Base-by-base conservation (phyloP, 2,797 vertebrate genomes). In the Sebastes diaconus region DNA sequence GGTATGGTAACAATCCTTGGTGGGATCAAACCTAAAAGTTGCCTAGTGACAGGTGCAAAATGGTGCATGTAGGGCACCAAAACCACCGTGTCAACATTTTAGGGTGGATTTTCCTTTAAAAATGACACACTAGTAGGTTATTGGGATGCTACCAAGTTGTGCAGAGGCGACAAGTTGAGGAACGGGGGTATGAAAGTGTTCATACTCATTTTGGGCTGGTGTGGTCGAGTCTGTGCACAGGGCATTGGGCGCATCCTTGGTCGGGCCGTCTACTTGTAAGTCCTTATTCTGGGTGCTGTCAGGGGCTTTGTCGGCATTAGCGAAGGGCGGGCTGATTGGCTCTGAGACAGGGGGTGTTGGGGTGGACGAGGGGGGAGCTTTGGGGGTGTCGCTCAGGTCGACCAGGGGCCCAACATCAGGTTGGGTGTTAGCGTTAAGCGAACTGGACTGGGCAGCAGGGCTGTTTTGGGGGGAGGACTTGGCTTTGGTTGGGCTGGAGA, bases 191-290 rank as follows among this genome's bases (percentile, higher is more conserved):
- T 68, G 92, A 93, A 95, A 93, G 91, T 90, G 94, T 95, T 96
- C 98, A 97, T 99, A 99, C 98, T 99, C 97, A 97, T 96, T 96
- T 94, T 96, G 96, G 89, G 95, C 94, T 77, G 97, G 93, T 70
- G 96, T 94, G 88, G 96, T 94, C 89, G 95, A 91, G 93, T 96
- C 97, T 93, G 96, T 96, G 79, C 87, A 69, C 93, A 92, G 96
- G 89, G 95, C 94, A 81, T 94, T 96, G 96, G 97, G 96, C 87
- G 96, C 95, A 90, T 99, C 97, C 96, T 97, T 95, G 94, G 96
- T 92, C 91, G 95, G 96, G 94, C 96, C 96, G 90, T 97, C 97
- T 97, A 97, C 97, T 96, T 96, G 97, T 94, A 95, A 97, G 94
- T 98, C 98, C 96, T 96, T 95, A 92, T 8, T 90, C 79, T 86